Evolutionary conservation across 2,113 vertebrate genomes (phyloP), one percentile per base, ranked within the genome.

Genomic region (Ptilonorhynchus violaceus): DNA sequence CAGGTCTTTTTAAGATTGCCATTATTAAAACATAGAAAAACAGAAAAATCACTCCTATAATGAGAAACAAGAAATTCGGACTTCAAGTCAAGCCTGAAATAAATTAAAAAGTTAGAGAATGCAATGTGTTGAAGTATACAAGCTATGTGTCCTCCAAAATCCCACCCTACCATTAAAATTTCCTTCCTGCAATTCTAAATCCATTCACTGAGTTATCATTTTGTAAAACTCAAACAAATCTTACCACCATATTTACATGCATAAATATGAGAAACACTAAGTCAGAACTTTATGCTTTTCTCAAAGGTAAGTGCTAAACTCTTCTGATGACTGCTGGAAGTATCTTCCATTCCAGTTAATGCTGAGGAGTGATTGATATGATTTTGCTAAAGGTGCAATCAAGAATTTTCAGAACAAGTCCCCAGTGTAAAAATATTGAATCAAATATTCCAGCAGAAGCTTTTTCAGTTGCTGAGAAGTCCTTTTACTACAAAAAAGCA

Each of bases 1-100:
- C 0, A 0, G 6, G 2, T 56, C 23, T 55, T 89, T 83, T 67
- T 20, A 50, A 31, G 14, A 62, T 23, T 78, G 9, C 6, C 2
- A 0, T 31, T 92, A 50, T n/a, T 70, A 59, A 67, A 52, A 74
- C 7, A 1, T 11, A 78, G 15, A 20, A 15, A 89, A 94, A 53
- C 24, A 74, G 7, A 69, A 87, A 83, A 81, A 69, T 11, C 14
- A 47, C 4, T 58, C 7, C 22, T 37, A 58, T 6, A 31, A 14
- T 28, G 19, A 50, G 25, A 85, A 93, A 63, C 4, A 66, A 47
- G 19, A 91, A 52, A 64, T n/a, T 66, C 44, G 47, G 33, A 31
- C 23, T 46, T 86, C 10, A 42, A 46, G 30, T 62, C 30, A 75
- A 66, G 12, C 11, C 35, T 80, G 15, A 42, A 72, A 89, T 18